Evolutionary conservation across 2,113 vertebrate genomes (phyloP), one percentile per base, ranked within the genome.

Genomic region (Sisor rabdophorus): DNA sequence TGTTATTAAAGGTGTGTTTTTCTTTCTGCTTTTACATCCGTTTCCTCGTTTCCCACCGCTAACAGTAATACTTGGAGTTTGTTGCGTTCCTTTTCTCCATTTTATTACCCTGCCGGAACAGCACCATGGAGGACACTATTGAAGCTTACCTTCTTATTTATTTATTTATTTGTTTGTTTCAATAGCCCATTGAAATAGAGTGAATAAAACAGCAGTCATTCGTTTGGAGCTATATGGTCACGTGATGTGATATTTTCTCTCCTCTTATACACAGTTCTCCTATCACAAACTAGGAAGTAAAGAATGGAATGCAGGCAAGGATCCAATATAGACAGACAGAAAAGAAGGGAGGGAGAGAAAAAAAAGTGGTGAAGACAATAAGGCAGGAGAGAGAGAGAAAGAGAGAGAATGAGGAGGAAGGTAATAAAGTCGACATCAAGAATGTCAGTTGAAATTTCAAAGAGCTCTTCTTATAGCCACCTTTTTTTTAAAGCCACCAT

Each of bases 251-350:
- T 69, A 20, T 52, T 69, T 28, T 52, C 9, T 40, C 76, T 26
- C 67, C 15, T 47, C 44, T 50, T 40, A 68, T 50, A 53, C 24
- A 70, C 40, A 69, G 63, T 64, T 81, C 89, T 86, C 89, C 86
- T 91, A 89, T 84, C 40, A 85, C 89, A 86, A 91, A 90, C 86
- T 89, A 88, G 82, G 84, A 90, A 91, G 81, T 83, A 79, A 89
- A 73, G 80, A 84, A 80, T 85, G 88, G 90, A 89, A 91, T 93
- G 89, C 84, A 88, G 90, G 87, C 85, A 76, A 20, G 30, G 52
- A 77, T 91, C 88, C 90, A 91, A 82, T 52, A 73, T 4, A 70
- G 69, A 82, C 76, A 76, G 73, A 56, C 61, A 54, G 76, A 73
- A 63, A 56, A 53, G 47, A 28, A 78, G 69, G 53, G 77, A 47